A percentile compares a stretch with the other conserved stretches of the same genome.
Evolutionary conservation across 2,888 invertebrate species (phyloP).

Genomic region (Nephrocerus scutellatus): DNA sequence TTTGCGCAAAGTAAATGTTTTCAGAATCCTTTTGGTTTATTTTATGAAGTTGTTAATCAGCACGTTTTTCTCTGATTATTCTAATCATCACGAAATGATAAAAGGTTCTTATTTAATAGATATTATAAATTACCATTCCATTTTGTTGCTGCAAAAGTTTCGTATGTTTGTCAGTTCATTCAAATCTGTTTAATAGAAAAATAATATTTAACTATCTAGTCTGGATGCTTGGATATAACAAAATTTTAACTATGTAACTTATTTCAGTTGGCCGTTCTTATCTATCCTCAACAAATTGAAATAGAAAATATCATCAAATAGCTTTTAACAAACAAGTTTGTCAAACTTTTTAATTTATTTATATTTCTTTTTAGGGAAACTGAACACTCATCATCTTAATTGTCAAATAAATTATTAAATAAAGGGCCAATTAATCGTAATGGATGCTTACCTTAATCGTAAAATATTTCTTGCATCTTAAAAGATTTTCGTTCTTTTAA

Average conservation of each 20-base stretch:
- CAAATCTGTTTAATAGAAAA: too few species aligned
- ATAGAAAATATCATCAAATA: slow-evolving; percentile 22
- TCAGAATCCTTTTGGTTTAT: slow-evolving; percentile 14
- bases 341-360: too few species aligned
- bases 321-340: too few species aligned
- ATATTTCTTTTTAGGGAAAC: slow-evolving; percentile 32
- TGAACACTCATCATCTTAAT: slow-evolving; percentile 31
- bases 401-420: too few species aligned
- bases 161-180: neutral
- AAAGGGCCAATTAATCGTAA: too few species aligned
- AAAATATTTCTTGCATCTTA: too few species aligned
- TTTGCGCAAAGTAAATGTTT: too few species aligned
- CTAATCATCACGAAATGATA: slow-evolving; percentile 6
- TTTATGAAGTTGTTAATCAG: slow-evolving; percentile 2
- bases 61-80: slow-evolving; percentile 2
- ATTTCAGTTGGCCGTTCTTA: slow-evolving; percentile 43
- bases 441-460: too few species aligned
- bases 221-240: neutral
- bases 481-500: too few species aligned
- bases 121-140: neutral
- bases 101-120: too few species aligned
- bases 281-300: slow-evolving; percentile 33
- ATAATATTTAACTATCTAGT: too few species aligned
- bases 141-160: slow-evolving; percentile 5
- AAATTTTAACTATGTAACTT: neutral